phyloP scores from a whole-genome alignment of 1,140 invertebrate genomes.

The Hylaeus anthracinus region DNA sequence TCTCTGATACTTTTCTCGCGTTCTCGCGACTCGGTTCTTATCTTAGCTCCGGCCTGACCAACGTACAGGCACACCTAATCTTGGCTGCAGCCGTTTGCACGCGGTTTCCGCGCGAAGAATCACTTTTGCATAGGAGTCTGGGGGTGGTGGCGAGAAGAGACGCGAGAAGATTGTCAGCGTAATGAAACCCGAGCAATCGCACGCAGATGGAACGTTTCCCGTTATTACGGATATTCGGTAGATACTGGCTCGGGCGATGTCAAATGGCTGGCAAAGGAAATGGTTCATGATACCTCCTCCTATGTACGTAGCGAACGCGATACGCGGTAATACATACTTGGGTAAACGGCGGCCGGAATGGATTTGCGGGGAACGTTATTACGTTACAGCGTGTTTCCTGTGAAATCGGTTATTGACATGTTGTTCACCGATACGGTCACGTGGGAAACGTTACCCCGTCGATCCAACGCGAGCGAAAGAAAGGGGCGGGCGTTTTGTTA shows the following conservation, averaged over 20 bases:
- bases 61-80: too few species aligned
- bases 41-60: too few species aligned
- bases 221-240: conserved; percentile 27
- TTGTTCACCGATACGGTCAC: not conserved
- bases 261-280: conserved; percentile 20
- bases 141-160: not conserved
- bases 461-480: not conserved
- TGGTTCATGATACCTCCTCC: conserved; percentile 18
- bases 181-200: too few species aligned
- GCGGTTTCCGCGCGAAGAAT: too few species aligned
- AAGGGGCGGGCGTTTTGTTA: not conserved
- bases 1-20: too few species aligned
- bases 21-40: too few species aligned
- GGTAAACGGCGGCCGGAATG: conserved; percentile 19
- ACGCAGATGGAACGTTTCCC: not conserved
- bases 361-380: conserved; percentile 37
- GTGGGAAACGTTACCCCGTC: not conserved
- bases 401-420: conserved; percentile 8
- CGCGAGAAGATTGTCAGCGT: not conserved
- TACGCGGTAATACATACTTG: conserved; percentile 25
- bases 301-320: conserved; percentile 32
- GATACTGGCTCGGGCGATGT: conserved; percentile 10
- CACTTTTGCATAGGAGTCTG: too few species aligned
- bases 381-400: not conserved
- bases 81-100: too few species aligned